A percentile compares a stretch with the other conserved stretches of the same genome.
These are phyloP conservation scores for Tanytarsus gracilentus DNA, from an alignment of 2,888 invertebrate species.

Conservation along the genomic window DNA sequence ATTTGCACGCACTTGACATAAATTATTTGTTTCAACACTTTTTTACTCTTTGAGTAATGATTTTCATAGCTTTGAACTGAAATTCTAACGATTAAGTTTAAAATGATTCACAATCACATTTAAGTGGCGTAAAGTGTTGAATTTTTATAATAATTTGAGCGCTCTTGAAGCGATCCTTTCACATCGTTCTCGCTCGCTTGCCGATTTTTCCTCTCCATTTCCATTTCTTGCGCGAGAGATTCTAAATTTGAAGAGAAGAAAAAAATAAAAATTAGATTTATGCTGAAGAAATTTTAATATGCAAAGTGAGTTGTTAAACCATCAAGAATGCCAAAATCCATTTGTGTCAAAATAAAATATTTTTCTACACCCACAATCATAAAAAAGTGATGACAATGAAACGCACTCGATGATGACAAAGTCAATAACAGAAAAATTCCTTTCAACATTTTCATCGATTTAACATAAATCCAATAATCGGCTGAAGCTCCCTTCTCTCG, in stretches of 20 bases:
- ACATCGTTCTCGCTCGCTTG: constrained; percentile 72
- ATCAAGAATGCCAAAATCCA: constrained; percentile 22
- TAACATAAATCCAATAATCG: constrained; percentile 28
- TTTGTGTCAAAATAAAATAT: constrained; percentile 6
- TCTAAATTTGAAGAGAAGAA: constrained; percentile 49
- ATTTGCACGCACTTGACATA: background rate
- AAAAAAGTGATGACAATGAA: background rate
- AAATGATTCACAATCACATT: constrained; percentile 32
- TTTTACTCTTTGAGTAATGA: background rate
- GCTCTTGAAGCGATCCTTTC: constrained; percentile 75
- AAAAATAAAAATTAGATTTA: constrained; percentile 29
- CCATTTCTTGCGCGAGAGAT: constrained; percentile 75
- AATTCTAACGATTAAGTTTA: background rate
- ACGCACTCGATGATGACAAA: constrained; percentile 22
- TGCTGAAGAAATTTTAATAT: constrained; percentile 13
- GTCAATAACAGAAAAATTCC: constrained; percentile 22
- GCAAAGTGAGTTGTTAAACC: constrained; percentile 22
- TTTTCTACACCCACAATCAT: background rate
- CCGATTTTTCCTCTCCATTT: constrained; percentile 77
- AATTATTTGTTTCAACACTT: no score
- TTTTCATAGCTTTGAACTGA: background rate
- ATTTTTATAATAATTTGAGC: constrained; percentile 77
- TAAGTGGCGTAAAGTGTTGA: constrained; percentile 80
- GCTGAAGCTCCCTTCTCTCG: background rate
- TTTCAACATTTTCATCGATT: constrained; percentile 26